Evolutionary conservation across 2,888 invertebrate species (phyloP).

Genomic region (Muschampia staudingeri): DNA sequence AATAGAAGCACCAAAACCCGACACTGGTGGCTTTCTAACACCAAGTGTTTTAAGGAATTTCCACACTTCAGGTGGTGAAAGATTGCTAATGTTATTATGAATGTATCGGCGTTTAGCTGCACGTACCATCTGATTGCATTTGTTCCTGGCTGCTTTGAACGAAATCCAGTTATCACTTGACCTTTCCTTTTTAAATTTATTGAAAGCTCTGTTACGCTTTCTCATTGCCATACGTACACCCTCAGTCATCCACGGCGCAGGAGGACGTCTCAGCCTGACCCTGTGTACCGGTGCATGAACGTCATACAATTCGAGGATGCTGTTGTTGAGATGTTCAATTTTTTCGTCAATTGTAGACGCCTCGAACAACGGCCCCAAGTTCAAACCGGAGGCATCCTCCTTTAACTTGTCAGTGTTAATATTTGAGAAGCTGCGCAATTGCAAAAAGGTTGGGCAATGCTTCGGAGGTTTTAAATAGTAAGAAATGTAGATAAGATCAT

Average conservation of each 20-base stretch:
- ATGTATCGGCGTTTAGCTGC: constrained; percentile 18
- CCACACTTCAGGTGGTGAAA: constrained; percentile 9
- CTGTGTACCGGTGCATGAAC: not conserved
- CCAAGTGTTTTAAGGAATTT: constrained; percentile 6
- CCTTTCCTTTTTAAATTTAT: not conserved
- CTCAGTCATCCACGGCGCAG: not conserved
- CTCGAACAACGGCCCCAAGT: no score
- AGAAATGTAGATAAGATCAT: no score
- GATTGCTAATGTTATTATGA: not conserved
- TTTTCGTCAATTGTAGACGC: not conserved
- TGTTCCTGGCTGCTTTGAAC: not conserved
- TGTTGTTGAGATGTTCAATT: not conserved
- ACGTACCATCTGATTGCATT: constrained; percentile 11
- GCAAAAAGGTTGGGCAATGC: no score
- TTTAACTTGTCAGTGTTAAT: no score
- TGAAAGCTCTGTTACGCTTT: not conserved
- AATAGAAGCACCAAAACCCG: not conserved
- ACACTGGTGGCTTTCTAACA: not conserved
- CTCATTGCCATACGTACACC: not conserved
- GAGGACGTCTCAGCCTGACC: not conserved
- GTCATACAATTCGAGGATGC: not conserved
- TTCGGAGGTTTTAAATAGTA: no score
- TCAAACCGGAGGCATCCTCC: no score
- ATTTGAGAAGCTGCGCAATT: no score
- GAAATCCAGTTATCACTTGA: not conserved